These are phyloP conservation scores for Carcharodon carcharias DNA, from an alignment of 2,797 vertebrate species.

Conservation along the genomic window DNA sequence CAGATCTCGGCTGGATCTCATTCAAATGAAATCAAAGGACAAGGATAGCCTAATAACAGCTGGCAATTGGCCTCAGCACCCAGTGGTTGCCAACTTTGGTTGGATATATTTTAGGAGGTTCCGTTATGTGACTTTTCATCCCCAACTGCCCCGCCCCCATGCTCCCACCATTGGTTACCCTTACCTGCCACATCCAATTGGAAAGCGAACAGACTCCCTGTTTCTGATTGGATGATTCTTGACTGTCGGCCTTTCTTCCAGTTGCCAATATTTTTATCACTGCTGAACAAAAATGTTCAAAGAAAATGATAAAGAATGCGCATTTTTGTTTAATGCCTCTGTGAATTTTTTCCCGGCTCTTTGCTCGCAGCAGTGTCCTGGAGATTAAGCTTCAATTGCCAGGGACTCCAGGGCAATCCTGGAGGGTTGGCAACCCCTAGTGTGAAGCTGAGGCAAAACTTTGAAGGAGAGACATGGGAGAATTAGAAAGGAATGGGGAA, in stretches of 20 bases:
- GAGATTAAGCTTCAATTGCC: background rate
- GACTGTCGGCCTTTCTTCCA: background rate
- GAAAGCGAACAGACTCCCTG: background rate
- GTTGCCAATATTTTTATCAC: background rate
- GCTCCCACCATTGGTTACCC: too few relatives aligned
- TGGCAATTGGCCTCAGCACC: background rate
- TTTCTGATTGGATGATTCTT: background rate
- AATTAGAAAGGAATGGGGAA: background rate
- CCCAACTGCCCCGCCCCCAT: too few relatives aligned
- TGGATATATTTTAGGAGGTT: background rate
- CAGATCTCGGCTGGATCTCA: background rate
- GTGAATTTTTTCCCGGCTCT: too few relatives aligned
- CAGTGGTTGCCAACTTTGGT: too few relatives aligned
- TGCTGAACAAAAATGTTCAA: background rate
- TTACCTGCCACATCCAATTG: too few relatives aligned
- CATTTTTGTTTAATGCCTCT: too few relatives aligned
- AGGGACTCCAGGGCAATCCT: background rate
- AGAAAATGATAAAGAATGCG: too few relatives aligned
- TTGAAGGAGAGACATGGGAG: background rate
- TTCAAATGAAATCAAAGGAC: too few relatives aligned
- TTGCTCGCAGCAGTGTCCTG: background rate
- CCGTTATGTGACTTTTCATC: background rate
- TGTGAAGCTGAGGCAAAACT: too few relatives aligned
- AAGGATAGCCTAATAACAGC: too few relatives aligned
- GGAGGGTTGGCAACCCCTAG: background rate